Evolutionary conservation across 2,113 vertebrate genomes (phyloP).

Genomic region (Leptobrachium ailaonicum): DNA sequence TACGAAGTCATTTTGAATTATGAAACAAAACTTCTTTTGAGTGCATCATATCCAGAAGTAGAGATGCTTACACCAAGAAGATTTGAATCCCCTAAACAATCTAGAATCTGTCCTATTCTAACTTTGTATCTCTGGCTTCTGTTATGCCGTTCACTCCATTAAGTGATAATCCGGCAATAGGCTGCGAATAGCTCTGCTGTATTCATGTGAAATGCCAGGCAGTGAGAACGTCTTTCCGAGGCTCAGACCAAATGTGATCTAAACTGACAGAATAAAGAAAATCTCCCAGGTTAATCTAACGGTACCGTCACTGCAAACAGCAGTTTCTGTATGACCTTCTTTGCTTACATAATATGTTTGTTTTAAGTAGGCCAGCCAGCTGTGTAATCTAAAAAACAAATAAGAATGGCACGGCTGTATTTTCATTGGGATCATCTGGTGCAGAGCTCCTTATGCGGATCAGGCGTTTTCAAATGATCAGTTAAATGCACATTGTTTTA

Average conservation of each 20-base stretch:
- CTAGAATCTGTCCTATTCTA: no score
- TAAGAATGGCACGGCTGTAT: constrained; percentile 8
- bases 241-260: neutral
- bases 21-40: no score
- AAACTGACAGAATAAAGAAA: neutral
- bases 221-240: neutral
- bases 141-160: neutral
- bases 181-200: neutral
- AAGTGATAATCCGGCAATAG: neutral
- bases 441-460: constrained; percentile 23
- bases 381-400: constrained; percentile 34
- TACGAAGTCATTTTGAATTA: no score
- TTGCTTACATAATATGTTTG: constrained; percentile 29
- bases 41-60: no score
- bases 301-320: neutral
- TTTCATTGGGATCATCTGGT: constrained; percentile 35
- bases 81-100: no score
- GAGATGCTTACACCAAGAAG: no score
- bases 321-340: constrained; percentile 15
- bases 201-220: neutral
- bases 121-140: no score
- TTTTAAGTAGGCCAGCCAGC: constrained; percentile 27
- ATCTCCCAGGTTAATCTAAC: neutral
- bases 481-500: constrained; percentile 37
- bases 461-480: constrained; percentile 31